These are phyloP conservation scores for Potorous gilbertii DNA, from an alignment of 2,797 vertebrate genomes.

Conservation along the genomic window DNA sequence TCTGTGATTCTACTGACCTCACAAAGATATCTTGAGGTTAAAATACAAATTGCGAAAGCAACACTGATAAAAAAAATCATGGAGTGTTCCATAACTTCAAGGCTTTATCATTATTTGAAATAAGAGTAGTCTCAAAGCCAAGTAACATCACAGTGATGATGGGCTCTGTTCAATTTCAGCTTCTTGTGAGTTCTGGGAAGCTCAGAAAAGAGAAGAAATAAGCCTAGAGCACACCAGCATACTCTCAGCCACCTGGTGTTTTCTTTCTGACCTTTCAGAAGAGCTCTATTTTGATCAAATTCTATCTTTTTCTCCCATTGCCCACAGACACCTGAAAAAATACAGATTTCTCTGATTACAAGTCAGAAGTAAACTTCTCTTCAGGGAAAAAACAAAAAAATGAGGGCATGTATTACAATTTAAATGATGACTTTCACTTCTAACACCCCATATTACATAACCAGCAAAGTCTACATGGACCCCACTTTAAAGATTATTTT, in stretches of 20 bases:
- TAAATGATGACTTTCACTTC: background rate
- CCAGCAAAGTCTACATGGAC: background rate
- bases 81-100: background rate
- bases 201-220: background rate
- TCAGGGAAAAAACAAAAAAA: slow-evolving; percentile 3
- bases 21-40: background rate
- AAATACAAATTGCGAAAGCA: background rate
- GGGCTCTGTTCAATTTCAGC: background rate
- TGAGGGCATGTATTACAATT: background rate
- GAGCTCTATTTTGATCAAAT: background rate
- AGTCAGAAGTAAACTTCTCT: background rate
- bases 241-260: background rate
- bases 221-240: background rate
- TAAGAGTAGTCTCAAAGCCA: background rate
- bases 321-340: background rate
- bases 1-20: background rate
- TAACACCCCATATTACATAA: background rate
- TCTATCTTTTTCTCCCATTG: background rate
- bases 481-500: slow-evolving; percentile 34
- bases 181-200: background rate
- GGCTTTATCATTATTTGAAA: background rate
- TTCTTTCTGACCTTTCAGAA: background rate
- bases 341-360: background rate
- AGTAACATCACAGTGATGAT: accelerated
- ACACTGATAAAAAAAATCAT: slow-evolving; percentile 4